These are phyloP conservation scores for Drosophila miranda DNA, from an alignment of 1,140 invertebrate species.

Conservation along the genomic window DNA sequence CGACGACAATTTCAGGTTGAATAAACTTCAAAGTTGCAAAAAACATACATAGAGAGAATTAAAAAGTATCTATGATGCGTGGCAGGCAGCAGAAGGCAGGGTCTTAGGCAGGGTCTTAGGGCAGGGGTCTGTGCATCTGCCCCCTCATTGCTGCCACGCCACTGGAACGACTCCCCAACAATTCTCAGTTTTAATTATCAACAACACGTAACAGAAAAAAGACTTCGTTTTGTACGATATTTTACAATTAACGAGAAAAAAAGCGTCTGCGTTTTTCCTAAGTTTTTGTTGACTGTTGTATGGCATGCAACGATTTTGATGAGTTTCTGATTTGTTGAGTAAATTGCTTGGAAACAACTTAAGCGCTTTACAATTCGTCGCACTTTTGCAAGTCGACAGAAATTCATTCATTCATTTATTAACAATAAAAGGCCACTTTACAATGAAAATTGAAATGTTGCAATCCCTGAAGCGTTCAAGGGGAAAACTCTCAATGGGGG, in stretches of 20 bases:
- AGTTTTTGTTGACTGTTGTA: conserved; percentile 14
- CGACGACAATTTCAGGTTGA: conserved; percentile 29
- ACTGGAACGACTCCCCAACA: conserved; percentile 13
- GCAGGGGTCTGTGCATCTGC: not conserved
- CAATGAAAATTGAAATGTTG: not conserved
- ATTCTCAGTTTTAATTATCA: conserved; percentile 58
- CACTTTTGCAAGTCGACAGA: conserved; percentile 36
- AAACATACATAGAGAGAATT: not conserved
- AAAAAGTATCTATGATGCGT: too few species aligned
- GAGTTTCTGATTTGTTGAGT: conserved; percentile 50
- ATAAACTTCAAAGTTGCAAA: conserved; percentile 24
- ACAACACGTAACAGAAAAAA: conserved; percentile 41
- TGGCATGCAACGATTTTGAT: conserved; percentile 62
- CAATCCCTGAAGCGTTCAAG: not conserved
- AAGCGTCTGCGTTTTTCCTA: conserved; percentile 25
- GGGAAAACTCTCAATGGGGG: too few species aligned
- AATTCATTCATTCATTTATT: conserved; percentile 19
- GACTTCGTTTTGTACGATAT: conserved; percentile 28
- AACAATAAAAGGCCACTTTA: not conserved
- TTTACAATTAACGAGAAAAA: conserved; percentile 15
- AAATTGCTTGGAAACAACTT: conserved; percentile 23
- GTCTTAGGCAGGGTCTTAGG: not conserved
- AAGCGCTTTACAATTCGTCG: conserved; percentile 59
- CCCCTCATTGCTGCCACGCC: not conserved
- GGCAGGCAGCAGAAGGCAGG: not conserved